Evolutionary conservation across 2,797 vertebrate genomes (phyloP).

Genomic region (Trachurus trachurus): DNA sequence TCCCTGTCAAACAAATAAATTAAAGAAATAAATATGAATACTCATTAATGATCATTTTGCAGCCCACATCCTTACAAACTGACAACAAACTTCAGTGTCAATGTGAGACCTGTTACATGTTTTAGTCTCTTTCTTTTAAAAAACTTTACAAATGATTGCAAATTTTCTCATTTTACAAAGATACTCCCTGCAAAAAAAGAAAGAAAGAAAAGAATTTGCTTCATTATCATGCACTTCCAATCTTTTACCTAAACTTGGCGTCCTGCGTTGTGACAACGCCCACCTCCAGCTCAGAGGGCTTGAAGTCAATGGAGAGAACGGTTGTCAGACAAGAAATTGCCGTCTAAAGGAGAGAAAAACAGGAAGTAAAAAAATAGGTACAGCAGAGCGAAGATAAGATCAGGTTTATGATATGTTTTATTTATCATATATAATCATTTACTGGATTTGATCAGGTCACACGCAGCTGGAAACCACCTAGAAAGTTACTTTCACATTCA

Average conservation of each 20-base stretch:
- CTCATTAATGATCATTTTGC: too few relatives aligned
- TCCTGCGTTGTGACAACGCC: conserved; percentile 94
- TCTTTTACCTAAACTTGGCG: conserved; percentile 93
- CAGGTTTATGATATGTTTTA: neutral
- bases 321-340: conserved; percentile 96
- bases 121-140: neutral
- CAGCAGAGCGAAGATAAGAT: neutral
- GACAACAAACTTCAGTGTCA: too few relatives aligned
- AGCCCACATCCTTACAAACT: too few relatives aligned
- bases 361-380: neutral
- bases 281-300: conserved; percentile 96
- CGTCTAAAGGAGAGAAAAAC: conserved; percentile 82
- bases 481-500: conserved; percentile 21
- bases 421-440: neutral
- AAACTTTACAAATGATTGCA: neutral
- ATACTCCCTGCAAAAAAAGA: neutral
- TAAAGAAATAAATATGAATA: too few relatives aligned
- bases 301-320: conserved; percentile 97
- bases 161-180: neutral
- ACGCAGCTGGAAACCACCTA: conserved; percentile 23
- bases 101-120: too few relatives aligned
- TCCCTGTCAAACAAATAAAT: too few relatives aligned
- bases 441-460: neutral
- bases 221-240: rapidly evolving
- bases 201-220: neutral